Evolutionary conservation across 2,113 vertebrate species (phyloP), one percentile per base, ranked within the genome.

Genomic region (Anolis carolinensis): DNA sequence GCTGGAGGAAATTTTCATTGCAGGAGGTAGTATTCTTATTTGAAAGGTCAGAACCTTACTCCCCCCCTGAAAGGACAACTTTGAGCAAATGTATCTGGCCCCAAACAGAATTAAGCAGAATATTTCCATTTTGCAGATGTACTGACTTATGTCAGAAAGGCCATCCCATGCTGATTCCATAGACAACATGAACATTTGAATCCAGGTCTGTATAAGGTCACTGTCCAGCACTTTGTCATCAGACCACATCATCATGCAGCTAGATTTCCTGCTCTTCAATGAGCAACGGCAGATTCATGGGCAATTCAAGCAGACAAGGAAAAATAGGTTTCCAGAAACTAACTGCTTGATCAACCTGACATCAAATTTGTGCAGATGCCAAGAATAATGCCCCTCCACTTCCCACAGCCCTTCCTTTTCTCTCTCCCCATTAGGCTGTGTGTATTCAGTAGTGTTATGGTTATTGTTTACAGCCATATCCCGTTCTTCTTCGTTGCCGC

Each of bases 221-320:
- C 25, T 8, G 5, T 27, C 52, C n/a, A 30, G 50, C 52, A 0
- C 23, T 0, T 0, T 52, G 73, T 32, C 44, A 63, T 50, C 23
- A 81, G 67, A 0, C 0, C 79, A 11, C 50, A 62, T 23, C 0
- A 1, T 71, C 34, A 80, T 52, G 0, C 39, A 30, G 0, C 30
- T 72, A 13, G 62, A 76, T 87, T 68, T 27, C 3, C 27, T 75
- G 68, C 36, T 84, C 70, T 79, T 71, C 79, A 48, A 11, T 32
- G 23, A 83, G 39, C 23, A 59, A 14, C 21, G 0, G n/a, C 44
- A 67, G 5, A 0, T 86, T 18, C 73, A 7, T 18, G 32, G 18
- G 55, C 3, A 3, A 59, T 59, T 59, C 55, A 13, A 4, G n/a
- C 4, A 18, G 52, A 23, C 52, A 65, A 91, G 79, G 62, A 34